phyloP scores from a whole-genome alignment of 2,113 vertebrate species.

The Platichthys flesus region DNA sequence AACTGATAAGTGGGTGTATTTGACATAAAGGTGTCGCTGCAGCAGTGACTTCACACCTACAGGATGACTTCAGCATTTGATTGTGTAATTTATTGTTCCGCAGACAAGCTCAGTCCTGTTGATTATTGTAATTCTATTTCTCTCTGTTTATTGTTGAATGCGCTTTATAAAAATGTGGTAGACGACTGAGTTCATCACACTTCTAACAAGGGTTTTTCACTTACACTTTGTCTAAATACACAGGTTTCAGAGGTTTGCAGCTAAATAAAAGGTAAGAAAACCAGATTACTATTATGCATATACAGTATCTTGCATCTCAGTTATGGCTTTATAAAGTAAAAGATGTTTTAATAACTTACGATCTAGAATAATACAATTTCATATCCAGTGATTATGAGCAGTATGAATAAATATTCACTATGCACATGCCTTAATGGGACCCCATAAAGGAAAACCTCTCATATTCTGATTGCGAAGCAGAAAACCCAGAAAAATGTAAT shows the following conservation, averaged over 20 bases:
- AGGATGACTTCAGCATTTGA: slow-evolving; percentile 35
- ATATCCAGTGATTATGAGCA: neutral
- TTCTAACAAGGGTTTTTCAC: neutral
- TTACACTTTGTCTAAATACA: too few relatives aligned
- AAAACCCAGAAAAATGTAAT: neutral
- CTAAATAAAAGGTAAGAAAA: too few relatives aligned
- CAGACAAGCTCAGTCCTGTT: neutral
- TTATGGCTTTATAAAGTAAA: neutral
- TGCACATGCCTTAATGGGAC: too few relatives aligned
- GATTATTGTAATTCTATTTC: neutral
- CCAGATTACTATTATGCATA: too few relatives aligned
- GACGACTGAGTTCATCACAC: neutral
- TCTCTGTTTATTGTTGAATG: neutral
- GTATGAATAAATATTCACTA: too few relatives aligned
- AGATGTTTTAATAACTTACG: neutral
- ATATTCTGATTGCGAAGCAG: neutral
- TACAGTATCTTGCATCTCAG: too few relatives aligned
- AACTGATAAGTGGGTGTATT: slow-evolving; percentile 58
- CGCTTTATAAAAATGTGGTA: neutral
- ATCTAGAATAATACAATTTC: neutral
- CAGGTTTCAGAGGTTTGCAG: too few relatives aligned
- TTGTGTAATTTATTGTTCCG: too few relatives aligned
- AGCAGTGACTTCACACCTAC: slow-evolving; percentile 64
- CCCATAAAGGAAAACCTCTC: neutral
- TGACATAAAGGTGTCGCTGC: slow-evolving; percentile 42